Evolutionary conservation across 2,888 invertebrate species (phyloP).

Genomic region (Tinea pellionella): DNA sequence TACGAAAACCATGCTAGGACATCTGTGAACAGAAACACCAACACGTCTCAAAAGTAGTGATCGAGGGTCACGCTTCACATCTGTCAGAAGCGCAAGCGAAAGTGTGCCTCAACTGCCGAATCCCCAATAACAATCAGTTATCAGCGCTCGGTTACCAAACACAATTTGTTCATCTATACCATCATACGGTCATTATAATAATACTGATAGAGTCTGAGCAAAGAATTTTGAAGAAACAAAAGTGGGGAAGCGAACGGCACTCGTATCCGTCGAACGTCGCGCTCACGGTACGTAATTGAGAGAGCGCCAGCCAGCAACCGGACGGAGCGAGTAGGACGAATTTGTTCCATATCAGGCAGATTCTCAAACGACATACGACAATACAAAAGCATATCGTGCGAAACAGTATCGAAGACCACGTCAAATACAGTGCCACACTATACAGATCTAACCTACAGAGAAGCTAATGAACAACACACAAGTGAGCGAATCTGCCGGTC

Average conservation of each 20-base stretch:
- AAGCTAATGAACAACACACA: not conserved
- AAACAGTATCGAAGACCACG: not conserved
- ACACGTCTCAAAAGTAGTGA: not conserved
- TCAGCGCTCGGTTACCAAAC: constrained; percentile 28
- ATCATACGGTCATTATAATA: not conserved
- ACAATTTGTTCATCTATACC: not conserved
- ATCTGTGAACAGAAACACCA: not conserved
- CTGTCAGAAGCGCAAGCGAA: constrained; percentile 51
- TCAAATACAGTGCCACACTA: not conserved
- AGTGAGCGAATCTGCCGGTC: not conserved
- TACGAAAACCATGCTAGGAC: not conserved
- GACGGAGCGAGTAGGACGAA: constrained; percentile 20
- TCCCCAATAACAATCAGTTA: constrained; percentile 39
- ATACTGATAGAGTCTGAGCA: constrained; percentile 38
- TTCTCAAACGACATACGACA: not conserved
- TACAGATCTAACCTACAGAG: no score
- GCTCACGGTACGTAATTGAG: constrained; percentile 11
- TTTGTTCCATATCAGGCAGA: constrained; percentile 6
- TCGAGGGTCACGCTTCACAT: constrained; percentile 9
- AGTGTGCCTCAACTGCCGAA: constrained; percentile 58
- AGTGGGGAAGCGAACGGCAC: constrained; percentile 19
- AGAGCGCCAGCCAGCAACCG: constrained; percentile 34
- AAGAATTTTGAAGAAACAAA: constrained; percentile 22
- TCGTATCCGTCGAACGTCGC: not conserved
- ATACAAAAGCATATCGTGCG: not conserved